These are phyloP conservation scores for Notolepis coatsorum DNA, from an alignment of 2,797 vertebrate species.

Conservation along the genomic window DNA sequence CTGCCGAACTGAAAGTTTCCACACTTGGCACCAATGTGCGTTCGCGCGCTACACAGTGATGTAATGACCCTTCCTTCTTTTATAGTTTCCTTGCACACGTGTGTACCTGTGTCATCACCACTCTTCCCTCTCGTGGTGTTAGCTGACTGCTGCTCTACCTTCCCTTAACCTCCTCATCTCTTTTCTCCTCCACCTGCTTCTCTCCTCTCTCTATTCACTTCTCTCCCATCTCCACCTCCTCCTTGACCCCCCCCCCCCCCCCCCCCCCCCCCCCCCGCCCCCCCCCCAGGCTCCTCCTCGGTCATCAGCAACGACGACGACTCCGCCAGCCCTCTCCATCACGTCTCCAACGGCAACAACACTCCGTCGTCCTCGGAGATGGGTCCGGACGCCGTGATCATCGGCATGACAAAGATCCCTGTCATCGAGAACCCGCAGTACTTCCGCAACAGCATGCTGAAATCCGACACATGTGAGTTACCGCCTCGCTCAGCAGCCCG, in stretches of 20 bases:
- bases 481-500: conserved; percentile 30
- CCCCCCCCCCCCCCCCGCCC: conserved; percentile 6
- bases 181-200: background rate
- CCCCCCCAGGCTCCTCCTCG: conserved; percentile 91
- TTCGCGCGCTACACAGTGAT: too few species aligned
- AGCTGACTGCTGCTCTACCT: too few species aligned
- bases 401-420: conserved; percentile 99
- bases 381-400: conserved; percentile 97
- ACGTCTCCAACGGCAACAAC: conserved; percentile 99
- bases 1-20: too few species aligned
- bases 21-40: too few species aligned
- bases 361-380: conserved; percentile 98
- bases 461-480: conserved; percentile 98
- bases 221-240: background rate
- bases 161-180: too few species aligned
- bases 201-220: background rate
- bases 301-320: conserved; percentile 99
- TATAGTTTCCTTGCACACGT: too few species aligned
- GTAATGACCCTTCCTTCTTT: too few species aligned
- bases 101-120: too few species aligned
- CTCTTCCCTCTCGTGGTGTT: too few species aligned
- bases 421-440: conserved; percentile 99
- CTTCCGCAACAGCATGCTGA: conserved; percentile 96
- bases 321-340: conserved; percentile 98
- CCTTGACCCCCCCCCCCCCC: too few species aligned